A percentile compares a stretch with the other conserved stretches of the same genome.
phyloP scores from a whole-genome alignment of 2,797 vertebrate species.

The Chelonia mydas region DNA sequence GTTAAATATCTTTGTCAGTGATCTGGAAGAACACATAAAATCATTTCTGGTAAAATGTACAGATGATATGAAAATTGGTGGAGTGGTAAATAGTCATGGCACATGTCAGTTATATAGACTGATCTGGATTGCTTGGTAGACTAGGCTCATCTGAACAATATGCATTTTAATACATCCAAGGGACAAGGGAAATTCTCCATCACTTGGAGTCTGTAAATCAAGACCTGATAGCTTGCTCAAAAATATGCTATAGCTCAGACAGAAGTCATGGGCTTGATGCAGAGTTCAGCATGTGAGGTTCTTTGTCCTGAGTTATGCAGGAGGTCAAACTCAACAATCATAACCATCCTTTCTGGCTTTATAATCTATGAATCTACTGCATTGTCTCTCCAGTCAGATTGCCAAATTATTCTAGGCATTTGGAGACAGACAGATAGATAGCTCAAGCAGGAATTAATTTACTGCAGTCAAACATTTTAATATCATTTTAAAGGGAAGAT shows the following conservation, averaged over 20 bases:
- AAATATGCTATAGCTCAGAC: conserved; percentile 36
- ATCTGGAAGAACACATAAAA: not conserved
- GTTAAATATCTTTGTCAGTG: not conserved
- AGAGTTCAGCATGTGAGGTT: conserved; percentile 50
- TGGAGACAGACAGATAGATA: not conserved
- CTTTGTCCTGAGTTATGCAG: conserved; percentile 50
- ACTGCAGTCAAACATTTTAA: not conserved
- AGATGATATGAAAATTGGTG: not conserved
- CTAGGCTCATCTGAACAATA: not conserved
- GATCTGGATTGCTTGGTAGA: not conserved
- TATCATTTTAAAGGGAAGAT: conserved; percentile 9
- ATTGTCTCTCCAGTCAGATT: conserved; percentile 26
- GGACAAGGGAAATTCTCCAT: not conserved
- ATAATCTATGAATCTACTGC: conserved; percentile 39
- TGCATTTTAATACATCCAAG: too few relatives aligned
- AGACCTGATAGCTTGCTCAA: not conserved
- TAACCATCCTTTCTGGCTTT: conserved; percentile 14
- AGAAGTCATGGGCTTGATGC: not conserved
- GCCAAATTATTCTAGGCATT: conserved; percentile 43
- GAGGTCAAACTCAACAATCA: conserved; percentile 55
- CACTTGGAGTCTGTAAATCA: not conserved
- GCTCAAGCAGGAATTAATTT: conserved; percentile 31
- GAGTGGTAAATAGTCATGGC: not conserved
- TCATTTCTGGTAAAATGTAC: not conserved
- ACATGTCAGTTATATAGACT: not conserved